Evolutionary conservation across 92 coral and sea anemone species (phyloP).

Genomic region (Siderastrea radians): DNA sequence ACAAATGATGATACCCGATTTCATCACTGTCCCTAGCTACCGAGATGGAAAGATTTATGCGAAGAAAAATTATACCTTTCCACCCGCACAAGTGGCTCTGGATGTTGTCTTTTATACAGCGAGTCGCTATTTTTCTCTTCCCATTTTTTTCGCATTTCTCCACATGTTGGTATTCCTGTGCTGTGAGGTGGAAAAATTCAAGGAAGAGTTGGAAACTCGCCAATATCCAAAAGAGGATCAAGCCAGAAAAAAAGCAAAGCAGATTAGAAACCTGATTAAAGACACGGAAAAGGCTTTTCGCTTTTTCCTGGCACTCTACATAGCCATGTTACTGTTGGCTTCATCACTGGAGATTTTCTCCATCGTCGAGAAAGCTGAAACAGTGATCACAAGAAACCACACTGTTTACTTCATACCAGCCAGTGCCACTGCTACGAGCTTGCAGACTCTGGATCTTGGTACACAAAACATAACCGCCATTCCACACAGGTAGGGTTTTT

Average conservation of each 20-base stretch:
- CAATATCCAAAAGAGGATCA: neutral
- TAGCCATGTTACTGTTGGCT: conserved; percentile 28
- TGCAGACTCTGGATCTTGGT: conserved; percentile 1
- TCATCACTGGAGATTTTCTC: conserved; percentile 49
- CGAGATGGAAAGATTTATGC: conserved; percentile 2
- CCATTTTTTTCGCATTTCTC: conserved; percentile 34
- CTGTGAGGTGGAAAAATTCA: conserved; percentile 43
- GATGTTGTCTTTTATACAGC: conserved; percentile 13
- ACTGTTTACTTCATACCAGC: conserved; percentile 23
- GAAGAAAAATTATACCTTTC: neutral
- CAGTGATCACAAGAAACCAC: conserved; percentile 25
- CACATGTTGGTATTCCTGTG: conserved; percentile 26
- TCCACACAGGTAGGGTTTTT: neutral
- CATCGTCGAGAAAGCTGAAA: conserved; percentile 50
- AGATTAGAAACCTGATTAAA: conserved; percentile 8
- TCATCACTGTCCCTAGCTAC: neutral
- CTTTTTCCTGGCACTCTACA: conserved; percentile 29
- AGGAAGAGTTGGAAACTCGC: conserved; percentile 1
- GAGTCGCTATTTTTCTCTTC: conserved; percentile 28
- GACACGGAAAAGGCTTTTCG: conserved; percentile 45
- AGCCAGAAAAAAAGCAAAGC: conserved; percentile 19
- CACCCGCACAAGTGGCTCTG: neutral
- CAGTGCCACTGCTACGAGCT: neutral
- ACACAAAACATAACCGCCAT: neutral
- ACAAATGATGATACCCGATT: conserved; percentile 42